Base-by-base conservation (phyloP, 1,140 invertebrate species). In the Heliconius congener region DNA sequence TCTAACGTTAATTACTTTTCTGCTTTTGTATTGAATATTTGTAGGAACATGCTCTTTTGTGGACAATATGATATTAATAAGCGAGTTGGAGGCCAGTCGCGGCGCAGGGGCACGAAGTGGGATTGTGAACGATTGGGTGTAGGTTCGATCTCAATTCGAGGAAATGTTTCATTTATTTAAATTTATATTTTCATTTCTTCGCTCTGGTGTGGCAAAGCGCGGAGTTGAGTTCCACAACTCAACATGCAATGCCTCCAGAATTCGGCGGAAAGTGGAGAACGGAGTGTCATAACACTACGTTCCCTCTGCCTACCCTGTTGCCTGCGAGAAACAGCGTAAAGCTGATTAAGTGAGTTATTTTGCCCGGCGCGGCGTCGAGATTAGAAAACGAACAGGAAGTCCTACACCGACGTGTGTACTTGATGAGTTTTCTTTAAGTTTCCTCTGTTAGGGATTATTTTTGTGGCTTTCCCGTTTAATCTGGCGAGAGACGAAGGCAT, bases 21-120 rank as follows among this genome's bases (percentile, higher is more conserved):
- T 84, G 81, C 87, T 89, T 89, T 92, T 91, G 86, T 90, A 50
- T 52, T 76, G 79, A 77, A 85, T 93, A 92, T 93, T 93, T 93
- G 91, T 91, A 86, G 82, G 86, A 92, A 91, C 90, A 92, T 91
- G 88, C 86, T 91, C 92, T 92, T 93, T 92, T 93, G 88, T 93
- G 81, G 79, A 76, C 82, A 80, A 84, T 91, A 90, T 87, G 87
- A 90, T 90, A 91, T 93, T 91, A 93, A 93, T 66, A 66, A 66
- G 57, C 8, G 60, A 86, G 88, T 87, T 89, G 88, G 86, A 87
- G 78, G 50, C 27, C 83, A 34, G 34, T 37, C 6, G 6, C 2
- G 19, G 19, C 4, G 0, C 55, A 9, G 19, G 23, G n/a, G 89
- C 88, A 90, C 90, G 90, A 46, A 46, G 4, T 16, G 34, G 6